Evolutionary conservation across 1,140 invertebrate genomes (phyloP), one percentile per base, ranked within the genome.

Genomic region (Pristionchus pacificus): DNA sequence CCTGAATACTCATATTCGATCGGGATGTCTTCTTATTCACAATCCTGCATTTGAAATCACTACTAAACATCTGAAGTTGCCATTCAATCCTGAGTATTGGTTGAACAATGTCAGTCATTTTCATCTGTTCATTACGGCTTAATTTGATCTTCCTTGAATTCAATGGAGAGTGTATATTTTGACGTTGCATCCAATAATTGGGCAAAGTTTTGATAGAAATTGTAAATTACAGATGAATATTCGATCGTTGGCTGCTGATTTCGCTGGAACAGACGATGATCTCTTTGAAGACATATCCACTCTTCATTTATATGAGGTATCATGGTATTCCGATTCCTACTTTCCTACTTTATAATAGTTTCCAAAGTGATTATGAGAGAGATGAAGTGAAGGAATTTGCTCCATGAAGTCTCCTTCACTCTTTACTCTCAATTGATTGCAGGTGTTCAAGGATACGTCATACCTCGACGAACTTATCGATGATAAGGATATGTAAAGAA

Each of bases 241-340:
- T 15, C n/a, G 2, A 14, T 14, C 32, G 58, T 13, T 66, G n/a
- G 61, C 49, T 30, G 60, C 60, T 19, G 28, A 27, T 3, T 67
- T 69, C 60, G 67, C 67, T 10, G 58, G 60, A 28, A 57, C 15
- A 3, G 55, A 69, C 31, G 67, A 69, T 29, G 2, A 66, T 30
- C 67, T 69, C 6, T 69, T 69, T 30, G 67, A 69, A 62, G 67
- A 69, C 57, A 66, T 49, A 15, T 10, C 0, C 10, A 65, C n/a
- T 65, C 67, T 69, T 27, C 67, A 65, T 27, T n/a, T 69, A 15
- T 69, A 69, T 29, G 0, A 30, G 1, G 58, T 69, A 15, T 49
- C 38, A 19, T 49, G 38, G 19, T 49, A 49, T 49, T 49, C 38
- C 38, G 19, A 49, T 49, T n/a, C n/a, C n/a, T n/a, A n/a, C n/a